These are phyloP conservation scores for Parnassius mnemosyne DNA, from an alignment of 2,888 invertebrate species.

Conservation along the genomic window DNA sequence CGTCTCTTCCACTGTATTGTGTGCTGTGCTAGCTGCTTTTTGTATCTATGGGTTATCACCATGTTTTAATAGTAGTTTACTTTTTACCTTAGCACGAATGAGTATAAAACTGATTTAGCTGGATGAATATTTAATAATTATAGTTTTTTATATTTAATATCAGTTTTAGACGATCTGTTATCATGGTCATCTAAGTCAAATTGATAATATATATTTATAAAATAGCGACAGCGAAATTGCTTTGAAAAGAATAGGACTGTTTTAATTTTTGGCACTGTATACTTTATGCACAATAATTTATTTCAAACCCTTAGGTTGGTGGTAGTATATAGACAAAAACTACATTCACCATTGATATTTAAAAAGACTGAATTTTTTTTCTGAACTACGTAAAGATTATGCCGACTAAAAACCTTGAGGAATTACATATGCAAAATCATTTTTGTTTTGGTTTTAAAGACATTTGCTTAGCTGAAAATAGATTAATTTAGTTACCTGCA, in stretches of 20 bases:
- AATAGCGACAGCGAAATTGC: slow-evolving; percentile 38
- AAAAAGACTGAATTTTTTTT: too few species aligned
- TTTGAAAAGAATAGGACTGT: slow-evolving; percentile 47
- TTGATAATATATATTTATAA: slow-evolving; percentile 19
- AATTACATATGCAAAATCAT: neutral
- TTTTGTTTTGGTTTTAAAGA: slow-evolving; percentile 1
- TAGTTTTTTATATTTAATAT: slow-evolving; percentile 3
- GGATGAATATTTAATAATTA: neutral
- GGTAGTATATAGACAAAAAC: slow-evolving; percentile 14
- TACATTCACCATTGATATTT: too few species aligned
- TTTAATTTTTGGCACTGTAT: slow-evolving; percentile 71
- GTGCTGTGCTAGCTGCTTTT: slow-evolving; percentile 81
- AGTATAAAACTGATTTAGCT: slow-evolving; percentile 5
- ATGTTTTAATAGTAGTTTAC: slow-evolving; percentile 69
- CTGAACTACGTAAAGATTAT: too few species aligned
- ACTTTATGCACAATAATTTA: slow-evolving; percentile 61
- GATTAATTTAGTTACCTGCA: slow-evolving; percentile 58
- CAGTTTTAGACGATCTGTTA: neutral
- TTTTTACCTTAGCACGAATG: slow-evolving; percentile 65
- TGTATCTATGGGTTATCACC: slow-evolving; percentile 79
- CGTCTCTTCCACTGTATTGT: slow-evolving; percentile 79
- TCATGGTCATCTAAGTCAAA: neutral
- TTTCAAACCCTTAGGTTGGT: slow-evolving; percentile 16
- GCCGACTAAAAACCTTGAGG: neutral
- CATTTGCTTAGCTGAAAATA: slow-evolving; percentile 41